A percentile compares a stretch with the other conserved stretches of the same genome.
These are phyloP conservation scores for Cyrtonyx montezumae DNA, from an alignment of 2,113 vertebrate species.

Conservation along the genomic window DNA sequence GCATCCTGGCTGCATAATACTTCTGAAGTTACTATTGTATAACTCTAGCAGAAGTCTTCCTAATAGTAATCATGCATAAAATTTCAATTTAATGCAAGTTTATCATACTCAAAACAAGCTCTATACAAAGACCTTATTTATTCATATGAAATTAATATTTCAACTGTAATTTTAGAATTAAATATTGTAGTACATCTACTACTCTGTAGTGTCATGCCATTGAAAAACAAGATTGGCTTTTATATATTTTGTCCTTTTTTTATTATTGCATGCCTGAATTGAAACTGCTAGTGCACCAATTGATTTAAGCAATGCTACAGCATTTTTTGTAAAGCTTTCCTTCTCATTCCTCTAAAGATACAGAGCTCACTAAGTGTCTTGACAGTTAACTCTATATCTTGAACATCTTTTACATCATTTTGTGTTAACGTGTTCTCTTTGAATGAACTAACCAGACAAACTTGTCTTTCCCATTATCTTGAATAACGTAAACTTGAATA, in stretches of 20 bases:
- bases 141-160: not conserved
- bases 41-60: not conserved
- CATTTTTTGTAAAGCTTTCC: not conserved
- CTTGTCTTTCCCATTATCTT: not conserved
- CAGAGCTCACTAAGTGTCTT: not conserved
- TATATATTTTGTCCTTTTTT: not conserved
- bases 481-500: no score
- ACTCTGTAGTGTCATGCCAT: not conserved
- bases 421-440: not conserved
- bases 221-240: not conserved
- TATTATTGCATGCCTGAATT: not conserved
- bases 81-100: not conserved
- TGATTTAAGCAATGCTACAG: not conserved
- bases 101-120: not conserved
- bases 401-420: not conserved
- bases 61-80: not conserved
- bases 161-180: not conserved
- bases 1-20: not conserved
- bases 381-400: not conserved
- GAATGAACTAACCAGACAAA: not conserved
- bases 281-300: not conserved
- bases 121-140: not conserved
- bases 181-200: not conserved
- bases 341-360: not conserved
- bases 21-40: not conserved